These are phyloP conservation scores for Ptilonorhynchus violaceus DNA, from an alignment of 2,113 vertebrate species.

Conservation along the genomic window DNA sequence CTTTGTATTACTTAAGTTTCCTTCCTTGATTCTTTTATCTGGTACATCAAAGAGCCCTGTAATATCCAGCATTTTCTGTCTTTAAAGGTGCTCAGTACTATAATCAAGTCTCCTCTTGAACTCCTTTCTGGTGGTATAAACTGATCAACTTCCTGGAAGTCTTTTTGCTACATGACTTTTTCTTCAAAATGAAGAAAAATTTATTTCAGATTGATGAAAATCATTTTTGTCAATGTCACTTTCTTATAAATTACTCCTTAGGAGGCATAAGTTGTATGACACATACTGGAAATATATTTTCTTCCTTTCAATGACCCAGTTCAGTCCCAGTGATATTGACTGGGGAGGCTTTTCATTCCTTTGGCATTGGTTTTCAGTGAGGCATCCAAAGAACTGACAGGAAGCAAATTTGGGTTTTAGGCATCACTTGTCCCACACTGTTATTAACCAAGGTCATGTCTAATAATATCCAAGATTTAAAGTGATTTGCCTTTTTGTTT, in stretches of 20 bases:
- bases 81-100: background rate
- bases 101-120: background rate
- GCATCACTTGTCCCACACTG: background rate
- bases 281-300: background rate
- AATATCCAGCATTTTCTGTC: background rate
- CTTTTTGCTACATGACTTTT: background rate
- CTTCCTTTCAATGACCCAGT: background rate
- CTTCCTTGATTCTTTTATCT: background rate
- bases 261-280: background rate
- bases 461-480: background rate
- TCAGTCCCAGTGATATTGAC: background rate
- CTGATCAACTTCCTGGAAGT: background rate
- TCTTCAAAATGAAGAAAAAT: background rate
- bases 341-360: background rate
- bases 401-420: background rate
- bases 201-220: background rate
- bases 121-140: background rate
- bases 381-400: background rate
- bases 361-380: background rate
- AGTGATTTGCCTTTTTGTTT: background rate
- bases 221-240: background rate
- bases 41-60: background rate
- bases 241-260: background rate
- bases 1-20: background rate
- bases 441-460: background rate